Percentiles rank a stretch among this genome's conserved stretches.
phyloP scores from a whole-genome alignment of 2,113 vertebrate genomes.

The Lophotis ruficrista region DNA sequence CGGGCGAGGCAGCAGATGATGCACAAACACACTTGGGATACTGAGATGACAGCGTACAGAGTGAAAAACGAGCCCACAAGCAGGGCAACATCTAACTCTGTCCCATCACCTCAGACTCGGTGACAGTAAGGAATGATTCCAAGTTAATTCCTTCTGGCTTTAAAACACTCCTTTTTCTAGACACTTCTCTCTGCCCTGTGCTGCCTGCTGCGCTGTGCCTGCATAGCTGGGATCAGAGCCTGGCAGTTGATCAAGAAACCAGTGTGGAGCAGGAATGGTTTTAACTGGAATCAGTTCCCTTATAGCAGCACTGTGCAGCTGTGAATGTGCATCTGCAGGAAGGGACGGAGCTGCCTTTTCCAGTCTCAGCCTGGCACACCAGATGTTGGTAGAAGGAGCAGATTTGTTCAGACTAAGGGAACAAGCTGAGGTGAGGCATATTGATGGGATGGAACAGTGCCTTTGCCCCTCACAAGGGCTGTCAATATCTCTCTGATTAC shows the following conservation, averaged over 20 bases:
- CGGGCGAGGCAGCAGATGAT: constrained; percentile 4
- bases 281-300: neutral
- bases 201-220: neutral
- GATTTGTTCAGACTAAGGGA: neutral
- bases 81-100: neutral
- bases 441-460: neutral
- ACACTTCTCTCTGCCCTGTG: neutral
- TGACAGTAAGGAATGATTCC: neutral
- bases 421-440: neutral
- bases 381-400: neutral
- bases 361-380: neutral
- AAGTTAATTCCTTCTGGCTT: neutral
- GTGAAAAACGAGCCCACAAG: constrained; percentile 2
- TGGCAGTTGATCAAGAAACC: neutral
- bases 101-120: neutral
- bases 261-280: neutral
- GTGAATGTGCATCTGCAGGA: neutral
- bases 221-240: neutral
- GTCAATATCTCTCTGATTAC: neutral
- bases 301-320: neutral
- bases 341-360: neutral
- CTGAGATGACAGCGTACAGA: neutral
- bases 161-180: neutral
- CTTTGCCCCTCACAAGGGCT: neutral
- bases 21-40: neutral